Evolutionary conservation across 2,113 vertebrate genomes (phyloP).

Genomic region (Chaetorhynchus papuensis): DNA sequence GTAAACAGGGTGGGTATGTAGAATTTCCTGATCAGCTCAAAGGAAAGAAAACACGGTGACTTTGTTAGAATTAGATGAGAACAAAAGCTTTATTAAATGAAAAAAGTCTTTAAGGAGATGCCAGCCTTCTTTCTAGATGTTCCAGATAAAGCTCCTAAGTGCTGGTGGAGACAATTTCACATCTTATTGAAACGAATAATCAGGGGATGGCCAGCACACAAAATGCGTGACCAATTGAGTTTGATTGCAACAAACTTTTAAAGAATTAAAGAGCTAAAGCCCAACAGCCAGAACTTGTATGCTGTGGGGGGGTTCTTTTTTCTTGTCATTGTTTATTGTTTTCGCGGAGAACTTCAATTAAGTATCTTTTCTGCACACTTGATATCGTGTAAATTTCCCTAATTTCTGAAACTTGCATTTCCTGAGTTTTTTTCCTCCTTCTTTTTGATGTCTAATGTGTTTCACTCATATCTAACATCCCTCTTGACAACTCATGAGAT

Average conservation of each 20-base stretch:
- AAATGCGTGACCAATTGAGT: not conserved
- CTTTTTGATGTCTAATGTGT: constrained; percentile 19
- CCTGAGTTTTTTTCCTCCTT: not conserved
- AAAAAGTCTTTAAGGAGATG: not conserved
- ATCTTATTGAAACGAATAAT: not conserved
- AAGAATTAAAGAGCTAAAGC: not conserved
- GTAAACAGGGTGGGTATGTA: not conserved
- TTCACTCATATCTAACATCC: not conserved
- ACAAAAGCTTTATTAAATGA: not conserved
- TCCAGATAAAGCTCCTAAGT: not conserved
- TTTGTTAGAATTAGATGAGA: not conserved
- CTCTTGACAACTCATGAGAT: constrained; percentile 15
- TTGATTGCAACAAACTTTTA: not conserved
- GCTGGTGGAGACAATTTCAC: not conserved
- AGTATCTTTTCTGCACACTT: not conserved
- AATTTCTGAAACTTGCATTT: not conserved
- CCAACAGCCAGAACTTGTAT: not conserved
- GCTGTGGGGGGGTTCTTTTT: not conserved
- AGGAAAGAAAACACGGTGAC: not conserved
- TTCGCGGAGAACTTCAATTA: not conserved
- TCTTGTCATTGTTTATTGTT: not conserved
- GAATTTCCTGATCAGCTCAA: not conserved
- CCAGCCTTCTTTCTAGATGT: not conserved
- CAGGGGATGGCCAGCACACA: not conserved
- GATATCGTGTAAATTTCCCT: not conserved